Base-by-base conservation (phyloP, 2,113 vertebrate genomes). In the Onychostoma macrolepis region DNA sequence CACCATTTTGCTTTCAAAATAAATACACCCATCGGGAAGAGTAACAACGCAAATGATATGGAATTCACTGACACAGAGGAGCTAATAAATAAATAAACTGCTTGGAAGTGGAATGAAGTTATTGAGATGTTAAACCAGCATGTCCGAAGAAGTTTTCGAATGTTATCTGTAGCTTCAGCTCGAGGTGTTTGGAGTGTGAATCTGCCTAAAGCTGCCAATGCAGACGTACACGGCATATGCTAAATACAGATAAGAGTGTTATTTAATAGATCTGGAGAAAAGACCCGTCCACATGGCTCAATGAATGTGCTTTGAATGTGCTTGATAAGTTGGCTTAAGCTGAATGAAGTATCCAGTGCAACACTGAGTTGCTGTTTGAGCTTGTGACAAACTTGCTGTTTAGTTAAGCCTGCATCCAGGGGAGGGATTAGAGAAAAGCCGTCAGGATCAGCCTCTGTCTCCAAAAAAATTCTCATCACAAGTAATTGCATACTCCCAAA, bases 161-260 rank as follows among this genome's bases (percentile, higher is more conserved):
- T 94, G 93, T 95, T 96, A 95, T 96, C 95, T 90, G 92, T 88
- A 90, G 93, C 93, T 94, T 94, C 91, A 92, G 93, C 94, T 95
- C 90, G 92, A 95, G 93, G 94, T 94, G 92, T 93, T 94, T 88
- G 92, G 92, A 93, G 94, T 92, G 91, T 94, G 94, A 95, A 96
- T 94, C 94, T 91, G 93, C 91, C 92, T 91, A 94, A 95, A 95
- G 93, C 94, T 93, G 92, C 92, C 93, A 93, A 92, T 90, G 91
- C 93, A 93, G 92, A 94, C 93, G 94, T 92, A 93, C 92, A 92
- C 91, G 93, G 93, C 94, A 93, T 95, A 95, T 95, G 95, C 94
- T 95, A 95, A 95, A 95, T 94, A 94, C 94, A 96, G 95, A 96
- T 95, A 96, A 96, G 95, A 94, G 93, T 90, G 93, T 93, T 94